A percentile compares a stretch with the other conserved stretches of the same genome.
phyloP scores from a whole-genome alignment of 2,797 vertebrate species.

The Chaetodon trifasciatus region DNA sequence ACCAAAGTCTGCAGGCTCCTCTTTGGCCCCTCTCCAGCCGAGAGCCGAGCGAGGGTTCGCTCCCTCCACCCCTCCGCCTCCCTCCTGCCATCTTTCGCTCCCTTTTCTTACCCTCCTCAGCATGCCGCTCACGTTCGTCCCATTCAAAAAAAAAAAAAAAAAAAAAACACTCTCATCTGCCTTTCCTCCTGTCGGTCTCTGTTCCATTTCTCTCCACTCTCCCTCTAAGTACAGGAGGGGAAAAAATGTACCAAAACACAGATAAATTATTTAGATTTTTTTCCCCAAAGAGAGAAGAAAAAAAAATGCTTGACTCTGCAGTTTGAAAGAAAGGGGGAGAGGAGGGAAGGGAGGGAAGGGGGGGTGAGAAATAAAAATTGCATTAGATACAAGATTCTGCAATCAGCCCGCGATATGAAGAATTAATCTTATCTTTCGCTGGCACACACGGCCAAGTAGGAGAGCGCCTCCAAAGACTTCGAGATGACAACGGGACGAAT shows the following conservation, averaged over 20 bases:
- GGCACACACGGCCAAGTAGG: constrained; percentile 61
- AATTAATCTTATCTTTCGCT: constrained; percentile 81
- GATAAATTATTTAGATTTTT: constrained; percentile 84
- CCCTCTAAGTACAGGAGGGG: constrained; percentile 59
- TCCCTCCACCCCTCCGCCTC: constrained; percentile 33
- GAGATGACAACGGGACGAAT: constrained; percentile 67
- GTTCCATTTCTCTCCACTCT: constrained; percentile 57
- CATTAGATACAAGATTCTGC: constrained; percentile 85
- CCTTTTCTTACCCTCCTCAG: constrained; percentile 47
- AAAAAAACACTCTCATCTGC: constrained; percentile 55
- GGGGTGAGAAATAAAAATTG: constrained; percentile 78
- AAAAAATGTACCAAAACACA: constrained; percentile 82
- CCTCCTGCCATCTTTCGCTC: constrained; percentile 48
- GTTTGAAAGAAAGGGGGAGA: constrained; percentile 72
- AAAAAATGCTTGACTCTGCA: constrained; percentile 85
- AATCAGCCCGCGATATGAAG: constrained; percentile 81
- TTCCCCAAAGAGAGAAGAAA: constrained; percentile 58
- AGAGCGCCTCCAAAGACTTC: constrained; percentile 66
- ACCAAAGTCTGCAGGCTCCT: constrained; percentile 78
- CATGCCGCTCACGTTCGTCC: constrained; percentile 70
- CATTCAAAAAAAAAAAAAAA: constrained; percentile 56
- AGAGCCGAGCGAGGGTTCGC: constrained; percentile 55
- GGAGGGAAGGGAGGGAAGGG: neutral
- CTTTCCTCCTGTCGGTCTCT: constrained; percentile 60
- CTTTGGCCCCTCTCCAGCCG: constrained; percentile 71